A percentile compares a stretch with the other conserved stretches of the same genome.
phyloP scores from a whole-genome alignment of 2,797 vertebrate genomes.

The Aldrovandia affinis region DNA sequence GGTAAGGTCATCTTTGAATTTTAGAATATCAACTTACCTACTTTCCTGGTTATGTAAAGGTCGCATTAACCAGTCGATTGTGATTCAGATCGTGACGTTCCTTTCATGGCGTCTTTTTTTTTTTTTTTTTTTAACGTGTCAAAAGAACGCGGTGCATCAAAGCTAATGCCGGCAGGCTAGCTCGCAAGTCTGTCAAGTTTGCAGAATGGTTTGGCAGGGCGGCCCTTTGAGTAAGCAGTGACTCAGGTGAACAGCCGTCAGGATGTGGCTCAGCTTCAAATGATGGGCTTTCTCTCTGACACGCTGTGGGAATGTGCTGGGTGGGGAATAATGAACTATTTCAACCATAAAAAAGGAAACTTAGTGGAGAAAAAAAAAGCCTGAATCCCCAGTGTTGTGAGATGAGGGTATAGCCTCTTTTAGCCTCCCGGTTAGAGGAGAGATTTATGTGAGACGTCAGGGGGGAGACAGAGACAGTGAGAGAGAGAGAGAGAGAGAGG shows the following conservation, averaged over 20 bases:
- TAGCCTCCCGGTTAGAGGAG: too few relatives aligned
- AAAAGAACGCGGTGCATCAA: background rate
- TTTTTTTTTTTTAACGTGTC: background rate
- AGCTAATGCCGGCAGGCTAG: background rate
- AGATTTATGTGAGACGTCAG: background rate
- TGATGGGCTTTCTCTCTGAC: background rate
- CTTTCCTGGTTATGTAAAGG: background rate
- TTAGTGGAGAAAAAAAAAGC: background rate
- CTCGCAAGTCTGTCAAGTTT: background rate
- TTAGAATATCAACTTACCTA: background rate
- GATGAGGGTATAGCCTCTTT: too few relatives aligned
- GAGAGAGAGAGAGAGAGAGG: background rate
- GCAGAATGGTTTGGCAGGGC: background rate
- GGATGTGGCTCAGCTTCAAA: background rate
- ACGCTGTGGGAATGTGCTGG: background rate
- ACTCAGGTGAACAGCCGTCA: conserved; percentile 4
- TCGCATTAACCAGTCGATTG: background rate
- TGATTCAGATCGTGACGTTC: background rate
- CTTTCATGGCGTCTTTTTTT: background rate
- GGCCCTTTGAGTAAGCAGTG: conserved; percentile 25
- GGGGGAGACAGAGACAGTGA: background rate
- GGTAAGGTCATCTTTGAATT: background rate
- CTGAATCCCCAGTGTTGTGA: too few relatives aligned
- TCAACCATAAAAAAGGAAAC: background rate
- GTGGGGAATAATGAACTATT: background rate